These are phyloP conservation scores for Mustela nigripes DNA, from an alignment of 2,113 vertebrate species.

Conservation along the genomic window DNA sequence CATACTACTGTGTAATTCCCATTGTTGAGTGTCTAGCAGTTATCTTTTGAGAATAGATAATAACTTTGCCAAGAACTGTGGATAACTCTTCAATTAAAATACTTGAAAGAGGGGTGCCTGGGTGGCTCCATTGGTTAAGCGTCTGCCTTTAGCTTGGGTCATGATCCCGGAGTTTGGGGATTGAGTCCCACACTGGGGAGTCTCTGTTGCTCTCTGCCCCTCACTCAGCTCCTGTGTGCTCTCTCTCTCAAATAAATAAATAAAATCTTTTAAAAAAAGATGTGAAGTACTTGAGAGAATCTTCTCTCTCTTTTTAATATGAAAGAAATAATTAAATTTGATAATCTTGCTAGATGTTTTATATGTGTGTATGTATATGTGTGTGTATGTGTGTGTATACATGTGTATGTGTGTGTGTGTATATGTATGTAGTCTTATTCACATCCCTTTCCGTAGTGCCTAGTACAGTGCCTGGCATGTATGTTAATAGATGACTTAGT, in stretches of 20 bases:
- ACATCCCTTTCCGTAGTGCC: background rate
- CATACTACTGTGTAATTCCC: slow-evolving; percentile 8
- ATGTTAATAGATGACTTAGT: background rate
- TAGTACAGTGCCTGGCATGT: background rate
- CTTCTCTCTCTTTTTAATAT: background rate
- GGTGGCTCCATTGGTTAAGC: too few relatives aligned
- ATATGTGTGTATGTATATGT: background rate
- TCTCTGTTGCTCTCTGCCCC: too few relatives aligned
- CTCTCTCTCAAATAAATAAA: too few relatives aligned
- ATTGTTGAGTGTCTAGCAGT: background rate
- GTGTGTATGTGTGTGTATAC: accelerated
- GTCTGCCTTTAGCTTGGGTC: too few relatives aligned
- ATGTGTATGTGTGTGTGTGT: background rate
- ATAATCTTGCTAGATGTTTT: slow-evolving; percentile 16
- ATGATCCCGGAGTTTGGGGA: too few relatives aligned
- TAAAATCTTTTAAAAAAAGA: too few relatives aligned
- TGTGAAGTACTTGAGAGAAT: slow-evolving; percentile 29
- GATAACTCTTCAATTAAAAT: slow-evolving; percentile 37
- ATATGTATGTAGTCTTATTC: background rate
- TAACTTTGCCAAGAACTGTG: background rate
- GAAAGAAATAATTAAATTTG: slow-evolving; percentile 4
- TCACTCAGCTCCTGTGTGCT: too few relatives aligned
- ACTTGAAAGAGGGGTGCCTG: background rate
- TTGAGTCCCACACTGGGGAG: too few relatives aligned
- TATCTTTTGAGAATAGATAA: slow-evolving; percentile 16